phyloP scores from a whole-genome alignment of 2,888 invertebrate genomes.

The Limnephilus marmoratus region DNA sequence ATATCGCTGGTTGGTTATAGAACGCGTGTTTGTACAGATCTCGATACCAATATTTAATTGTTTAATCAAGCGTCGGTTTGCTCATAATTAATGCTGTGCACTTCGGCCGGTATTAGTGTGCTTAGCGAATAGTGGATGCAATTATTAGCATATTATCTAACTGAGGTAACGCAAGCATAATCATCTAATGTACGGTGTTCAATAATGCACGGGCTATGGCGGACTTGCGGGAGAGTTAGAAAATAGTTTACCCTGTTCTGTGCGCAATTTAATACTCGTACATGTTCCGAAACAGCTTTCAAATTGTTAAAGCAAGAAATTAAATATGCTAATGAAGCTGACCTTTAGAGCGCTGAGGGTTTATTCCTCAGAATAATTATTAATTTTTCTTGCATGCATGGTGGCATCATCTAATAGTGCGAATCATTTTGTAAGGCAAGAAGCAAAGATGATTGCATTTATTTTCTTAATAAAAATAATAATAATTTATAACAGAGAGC shows the following conservation, averaged over 20 bases:
- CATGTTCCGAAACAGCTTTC: not conserved
- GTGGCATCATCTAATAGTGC: too few species aligned
- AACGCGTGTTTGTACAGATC: conserved; percentile 42
- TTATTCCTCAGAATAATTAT: not conserved
- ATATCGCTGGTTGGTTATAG: not conserved
- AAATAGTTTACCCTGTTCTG: not conserved
- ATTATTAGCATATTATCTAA: conserved; percentile 63
- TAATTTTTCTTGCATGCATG: too few species aligned
- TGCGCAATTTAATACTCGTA: not conserved
- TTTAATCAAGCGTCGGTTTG: conserved; percentile 65
- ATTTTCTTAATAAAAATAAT: too few species aligned
- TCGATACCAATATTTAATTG: conserved; percentile 63
- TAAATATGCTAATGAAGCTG: not conserved
- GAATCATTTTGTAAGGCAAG: too few species aligned
- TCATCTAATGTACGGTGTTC: conserved; percentile 50
- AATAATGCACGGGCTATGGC: conserved; percentile 46
- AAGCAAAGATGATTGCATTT: too few species aligned
- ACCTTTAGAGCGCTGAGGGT: not conserved
- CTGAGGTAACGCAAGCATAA: conserved; percentile 50
- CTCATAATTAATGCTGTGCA: conserved; percentile 64
- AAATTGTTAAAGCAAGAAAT: not conserved
- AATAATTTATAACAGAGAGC: too few species aligned
- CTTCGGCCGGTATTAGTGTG: conserved; percentile 63
- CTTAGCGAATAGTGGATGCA: conserved; percentile 60
- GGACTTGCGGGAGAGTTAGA: not conserved